Base-by-base conservation (phyloP, 1,140 invertebrate species). In the Pteromalus puparum region DNA sequence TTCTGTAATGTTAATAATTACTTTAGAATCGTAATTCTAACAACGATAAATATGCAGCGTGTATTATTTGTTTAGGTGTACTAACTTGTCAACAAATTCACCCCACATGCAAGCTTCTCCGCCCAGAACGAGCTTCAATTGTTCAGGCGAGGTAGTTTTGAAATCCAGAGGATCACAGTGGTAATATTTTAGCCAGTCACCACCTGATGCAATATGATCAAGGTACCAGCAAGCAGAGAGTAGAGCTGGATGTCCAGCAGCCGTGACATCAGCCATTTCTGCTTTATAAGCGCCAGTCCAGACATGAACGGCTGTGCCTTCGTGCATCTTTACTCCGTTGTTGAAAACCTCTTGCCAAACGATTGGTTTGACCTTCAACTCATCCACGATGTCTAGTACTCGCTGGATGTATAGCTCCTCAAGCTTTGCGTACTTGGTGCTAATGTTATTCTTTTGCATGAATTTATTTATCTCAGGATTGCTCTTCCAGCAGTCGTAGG, bases 321-420 rank as follows among this genome's bases (percentile, higher is more conserved):
- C 88, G 6, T 94, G 93, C 21, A 97, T 88, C 28, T 93, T 89
- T 1, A 96, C 96, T 38, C 95, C 95, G 92, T 98, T 97, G 86
- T 96, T 95, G 90, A 97, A 97, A 0, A 99, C 97, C 93, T 99
- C 98, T 93, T 99, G 97, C 98, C 98, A 99, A 2, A 99, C 96
- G 30, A 98, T 94, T 75, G 96, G 94, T 18, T 92, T 95, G 3
- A 92, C 90, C 15, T 94, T 91, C 7, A 95, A 87, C 7, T 88
- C 83, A 6, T 87, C 85, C 0, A 94, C 92, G 48, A 95, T 94
- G 21, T 94, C 92, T 2, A 97, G 88, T 1, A 97, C 81, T 86
- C 94, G 94, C 86, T 95, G 91, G 85, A 97, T 95, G 89, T 97
- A 97, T 83, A 95, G 94, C 84, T 94, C 93, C 90, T 97, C 96